Evolutionary conservation across 2,888 invertebrate species (phyloP), one percentile per base, ranked within the genome.

Genomic region (Stenotaenia linearis): DNA sequence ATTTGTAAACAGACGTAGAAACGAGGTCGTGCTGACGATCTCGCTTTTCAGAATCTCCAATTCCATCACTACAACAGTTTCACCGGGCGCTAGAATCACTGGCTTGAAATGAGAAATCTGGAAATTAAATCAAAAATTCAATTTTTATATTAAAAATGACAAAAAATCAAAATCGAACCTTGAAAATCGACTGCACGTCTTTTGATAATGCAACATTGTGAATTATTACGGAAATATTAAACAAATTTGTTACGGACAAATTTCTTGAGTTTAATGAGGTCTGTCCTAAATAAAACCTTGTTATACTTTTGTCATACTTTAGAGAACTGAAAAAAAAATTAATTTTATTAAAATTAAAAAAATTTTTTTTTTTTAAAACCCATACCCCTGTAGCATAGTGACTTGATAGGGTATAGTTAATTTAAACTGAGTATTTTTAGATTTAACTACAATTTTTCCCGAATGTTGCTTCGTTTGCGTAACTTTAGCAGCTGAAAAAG

Each of bases 171-270:
- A 79, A 15, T 69, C 87, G 86, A 86, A 91, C 91, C 85, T 89
- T 88, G 88, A 92, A 91, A 85, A 89, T 88, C 80, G 88, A 86
- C 82, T 88, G 87, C 77, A 90, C 90, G 80, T 91, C 90, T 21
- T 88, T 85, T 6, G 90, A 89, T 82, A 94, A 86, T 9, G 91
- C 90, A 69, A 92, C 89, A 85, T 93, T 92, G 81, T 91, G 90
- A 81, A 95, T 88, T 81, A 91, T 91, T 80, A 95, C 85, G 9
- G 93, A 91, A 83, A 91, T 89, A 84, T 90, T 89, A 85, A 93
- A 94, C 83, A 90, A 90, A 86, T 95, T 95, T 79, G 90, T 90
- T 80, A 93, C 88, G 78, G 88, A 87, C 82, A 92, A 88, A 83
- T 89, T 88, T 80, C 92, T 85, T 61, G 84, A 15, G 23, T 40